These are phyloP conservation scores for Epizoanthus fatuus DNA, from an alignment of 92 coral and sea anemone genomes.

Conservation along the genomic window DNA sequence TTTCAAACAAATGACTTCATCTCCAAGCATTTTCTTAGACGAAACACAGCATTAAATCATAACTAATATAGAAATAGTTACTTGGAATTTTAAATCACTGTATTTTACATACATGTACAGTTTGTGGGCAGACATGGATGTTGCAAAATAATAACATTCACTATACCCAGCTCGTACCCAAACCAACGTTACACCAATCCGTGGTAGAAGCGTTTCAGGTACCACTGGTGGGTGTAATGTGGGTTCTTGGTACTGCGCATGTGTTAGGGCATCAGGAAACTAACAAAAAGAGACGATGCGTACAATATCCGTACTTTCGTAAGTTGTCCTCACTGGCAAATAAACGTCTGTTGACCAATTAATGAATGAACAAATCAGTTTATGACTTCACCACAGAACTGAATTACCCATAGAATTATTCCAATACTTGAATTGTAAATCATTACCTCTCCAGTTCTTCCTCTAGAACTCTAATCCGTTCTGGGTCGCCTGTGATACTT, in stretches of 20 bases:
- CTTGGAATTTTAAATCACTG: no score
- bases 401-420: neutral
- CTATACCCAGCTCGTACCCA: no score
- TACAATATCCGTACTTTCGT: neutral
- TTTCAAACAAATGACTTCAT: no score
- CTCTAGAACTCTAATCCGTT: slow-evolving; percentile 62
- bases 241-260: neutral
- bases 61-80: no score
- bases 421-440: neutral
- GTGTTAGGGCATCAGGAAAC: neutral
- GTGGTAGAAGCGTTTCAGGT: no score
- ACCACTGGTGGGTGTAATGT: neutral
- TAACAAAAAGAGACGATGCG: neutral
- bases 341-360: slow-evolving; percentile 13
- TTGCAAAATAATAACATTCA: no score
- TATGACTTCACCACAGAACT: neutral
- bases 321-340: neutral
- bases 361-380: neutral
- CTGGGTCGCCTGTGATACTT: slow-evolving; percentile 63
- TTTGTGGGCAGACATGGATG: no score
- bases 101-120: no score
- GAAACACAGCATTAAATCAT: no score
- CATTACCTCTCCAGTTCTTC: slow-evolving; percentile 85
- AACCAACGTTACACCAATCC: no score
- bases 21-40: no score